Percentiles rank a stretch among this genome's conserved stretches.
phyloP scores from a whole-genome alignment of 2,113 vertebrate species.

The Podocnemis expansa region DNA sequence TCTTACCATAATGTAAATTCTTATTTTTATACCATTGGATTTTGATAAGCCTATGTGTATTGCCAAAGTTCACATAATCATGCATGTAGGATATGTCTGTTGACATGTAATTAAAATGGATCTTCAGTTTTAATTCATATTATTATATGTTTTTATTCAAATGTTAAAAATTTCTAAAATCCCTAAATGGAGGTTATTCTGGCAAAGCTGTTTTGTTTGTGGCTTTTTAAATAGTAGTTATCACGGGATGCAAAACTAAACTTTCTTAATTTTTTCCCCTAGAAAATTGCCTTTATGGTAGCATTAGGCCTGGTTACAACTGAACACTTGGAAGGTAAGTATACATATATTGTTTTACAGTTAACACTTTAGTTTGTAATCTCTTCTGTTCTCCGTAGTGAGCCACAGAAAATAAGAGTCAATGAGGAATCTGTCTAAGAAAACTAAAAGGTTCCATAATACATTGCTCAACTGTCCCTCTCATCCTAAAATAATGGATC shows the following conservation, averaged over 20 bases:
- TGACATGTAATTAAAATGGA: neutral
- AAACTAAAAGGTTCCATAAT: neutral
- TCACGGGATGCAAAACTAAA: slow-evolving; percentile 4
- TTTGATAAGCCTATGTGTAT: neutral
- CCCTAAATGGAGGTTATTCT: neutral
- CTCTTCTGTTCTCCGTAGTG: neutral
- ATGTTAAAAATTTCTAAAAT: neutral
- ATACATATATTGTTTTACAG: neutral
- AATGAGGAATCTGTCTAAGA: neutral
- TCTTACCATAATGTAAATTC: neutral
- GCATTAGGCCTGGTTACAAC: slow-evolving; percentile 95
- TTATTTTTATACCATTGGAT: neutral
- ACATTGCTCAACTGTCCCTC: neutral
- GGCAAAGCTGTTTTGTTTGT: neutral
- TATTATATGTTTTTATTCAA: neutral
- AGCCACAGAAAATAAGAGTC: neutral
- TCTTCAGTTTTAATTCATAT: neutral
- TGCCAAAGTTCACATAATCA: neutral
- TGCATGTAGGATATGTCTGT: neutral
- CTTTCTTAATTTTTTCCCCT: slow-evolving; percentile 31
- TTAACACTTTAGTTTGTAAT: slow-evolving; percentile 2
- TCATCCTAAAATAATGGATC: neutral
- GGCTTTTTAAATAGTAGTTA: neutral
- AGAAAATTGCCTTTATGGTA: slow-evolving; percentile 99
- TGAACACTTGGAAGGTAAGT: slow-evolving; percentile 95